Evolutionary conservation across 2,797 vertebrate species (phyloP).

Genomic region (Sebastes diaconus): DNA sequence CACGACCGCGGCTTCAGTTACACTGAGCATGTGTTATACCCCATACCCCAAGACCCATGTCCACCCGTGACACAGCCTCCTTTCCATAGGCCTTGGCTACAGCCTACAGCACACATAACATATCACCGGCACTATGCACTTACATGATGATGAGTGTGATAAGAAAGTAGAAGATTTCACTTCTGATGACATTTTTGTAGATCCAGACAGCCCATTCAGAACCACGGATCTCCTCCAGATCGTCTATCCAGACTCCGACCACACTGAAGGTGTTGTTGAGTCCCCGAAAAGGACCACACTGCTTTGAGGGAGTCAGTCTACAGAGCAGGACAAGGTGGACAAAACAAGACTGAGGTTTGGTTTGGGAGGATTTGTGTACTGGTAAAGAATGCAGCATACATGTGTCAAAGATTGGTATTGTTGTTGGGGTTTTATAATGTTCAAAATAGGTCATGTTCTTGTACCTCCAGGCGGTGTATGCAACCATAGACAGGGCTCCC

Average conservation of each 20-base stretch:
- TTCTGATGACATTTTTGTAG: slow-evolving; percentile 88
- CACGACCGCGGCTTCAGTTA: no score
- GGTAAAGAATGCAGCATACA: background rate
- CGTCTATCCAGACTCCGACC: slow-evolving; percentile 83
- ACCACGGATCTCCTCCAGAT: slow-evolving; percentile 47
- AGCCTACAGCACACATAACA: background rate
- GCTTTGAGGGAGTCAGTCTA: slow-evolving; percentile 87
- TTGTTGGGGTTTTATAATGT: background rate
- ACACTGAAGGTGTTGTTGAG: slow-evolving; percentile 83
- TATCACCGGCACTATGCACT: slow-evolving; percentile 60
- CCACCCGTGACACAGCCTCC: no score
- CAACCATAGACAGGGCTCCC: slow-evolving; percentile 87
- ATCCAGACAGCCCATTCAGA: slow-evolving; percentile 89
- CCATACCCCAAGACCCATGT: no score
- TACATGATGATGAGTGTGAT: slow-evolving; percentile 87
- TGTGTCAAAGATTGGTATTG: background rate
- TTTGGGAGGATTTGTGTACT: background rate
- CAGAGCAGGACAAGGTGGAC: background rate
- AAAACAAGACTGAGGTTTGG: background rate
- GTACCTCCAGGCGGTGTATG: slow-evolving; percentile 92
- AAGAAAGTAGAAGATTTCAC: slow-evolving; percentile 91
- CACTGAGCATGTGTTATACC: no score
- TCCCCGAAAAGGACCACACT: slow-evolving; percentile 91
- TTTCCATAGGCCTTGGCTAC: no score
- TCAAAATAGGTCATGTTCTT: background rate